A percentile compares a stretch with the other conserved stretches of the same genome.
These are phyloP conservation scores for Stylophora pistillata DNA, from an alignment of 64 coral and sea anemone species.

Conservation along the genomic window DNA sequence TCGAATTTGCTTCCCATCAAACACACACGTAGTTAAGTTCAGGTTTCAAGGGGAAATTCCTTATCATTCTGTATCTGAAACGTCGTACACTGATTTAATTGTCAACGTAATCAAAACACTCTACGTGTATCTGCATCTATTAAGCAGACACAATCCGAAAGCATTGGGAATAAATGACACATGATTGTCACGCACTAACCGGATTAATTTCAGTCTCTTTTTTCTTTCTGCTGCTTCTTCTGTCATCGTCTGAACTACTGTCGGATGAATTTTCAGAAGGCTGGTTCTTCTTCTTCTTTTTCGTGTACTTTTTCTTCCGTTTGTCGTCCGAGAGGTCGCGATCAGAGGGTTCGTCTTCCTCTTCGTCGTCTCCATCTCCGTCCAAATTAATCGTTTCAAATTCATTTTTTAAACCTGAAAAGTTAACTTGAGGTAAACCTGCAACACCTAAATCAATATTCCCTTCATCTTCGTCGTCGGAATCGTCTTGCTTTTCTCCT, in stretches of 20 bases:
- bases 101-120: no score
- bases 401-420: constrained; percentile 56
- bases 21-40: no score
- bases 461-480: constrained; percentile 83
- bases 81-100: no score
- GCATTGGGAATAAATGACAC: background rate
- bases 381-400: constrained; percentile 95
- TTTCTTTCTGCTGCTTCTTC: constrained; percentile 48
- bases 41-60: no score
- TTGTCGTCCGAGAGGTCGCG: constrained; percentile 67
- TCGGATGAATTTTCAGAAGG: constrained; percentile 63
- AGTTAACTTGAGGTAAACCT: constrained; percentile 49
- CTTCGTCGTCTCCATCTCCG: constrained; percentile 84
- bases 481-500: constrained; percentile 11
- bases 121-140: background rate
- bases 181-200: constrained; percentile 50
- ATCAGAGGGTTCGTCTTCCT: constrained; percentile 71
- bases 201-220: constrained; percentile 73
- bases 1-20: no score
- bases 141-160: background rate
- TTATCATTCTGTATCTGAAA: no score
- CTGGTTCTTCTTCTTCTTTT: constrained; percentile 89
- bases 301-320: constrained; percentile 73
- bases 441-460: constrained; percentile 78
- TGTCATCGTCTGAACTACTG: constrained; percentile 93